Conservation (phyloP, 2,113 vertebrate species). For the Talpa occidentalis region DNA sequence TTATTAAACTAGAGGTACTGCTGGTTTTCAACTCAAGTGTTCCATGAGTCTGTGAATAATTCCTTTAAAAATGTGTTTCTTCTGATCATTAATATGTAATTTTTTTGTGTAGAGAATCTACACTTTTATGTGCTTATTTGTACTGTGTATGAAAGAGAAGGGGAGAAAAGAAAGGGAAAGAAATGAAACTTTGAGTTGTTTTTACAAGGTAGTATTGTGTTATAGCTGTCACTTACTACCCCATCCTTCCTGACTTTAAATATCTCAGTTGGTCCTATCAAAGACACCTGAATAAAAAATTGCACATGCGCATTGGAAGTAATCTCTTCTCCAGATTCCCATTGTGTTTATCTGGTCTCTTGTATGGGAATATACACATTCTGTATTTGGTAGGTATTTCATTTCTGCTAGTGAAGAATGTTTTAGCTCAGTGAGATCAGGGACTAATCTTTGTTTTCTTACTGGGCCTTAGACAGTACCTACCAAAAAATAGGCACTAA, state of each 20-base stretch:
- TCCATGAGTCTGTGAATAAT: slow-evolving; percentile 20
- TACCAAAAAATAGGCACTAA: slow-evolving; percentile 17
- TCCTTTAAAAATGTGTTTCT: slow-evolving; percentile 32
- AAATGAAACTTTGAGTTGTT: slow-evolving; percentile 1
- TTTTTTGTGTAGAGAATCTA: not conserved
- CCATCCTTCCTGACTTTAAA: not conserved
- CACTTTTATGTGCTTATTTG: not conserved
- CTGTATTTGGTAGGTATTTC: not conserved
- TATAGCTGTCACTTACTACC: not conserved
- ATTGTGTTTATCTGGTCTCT: not conserved
- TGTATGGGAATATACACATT: not conserved
- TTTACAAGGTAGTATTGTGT: not conserved
- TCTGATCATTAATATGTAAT: not conserved
- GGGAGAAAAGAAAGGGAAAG: not conserved
- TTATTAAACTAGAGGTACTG: slow-evolving; percentile 24
- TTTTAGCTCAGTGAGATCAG: slow-evolving; percentile 10
- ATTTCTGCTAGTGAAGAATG: slow-evolving; percentile 4
- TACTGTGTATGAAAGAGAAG: not conserved
- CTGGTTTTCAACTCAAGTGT: slow-evolving; percentile 29
- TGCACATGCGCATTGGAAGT: not conserved
- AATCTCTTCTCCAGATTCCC: not conserved
- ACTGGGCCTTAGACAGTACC: not conserved
- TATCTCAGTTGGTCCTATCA: not conserved
- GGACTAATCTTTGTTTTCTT: slow-evolving; percentile 21
- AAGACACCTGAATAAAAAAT: slow-evolving; percentile 3